Evolutionary conservation across 2,888 invertebrate species (phyloP).

Genomic region (Dascillus cervinus): DNA sequence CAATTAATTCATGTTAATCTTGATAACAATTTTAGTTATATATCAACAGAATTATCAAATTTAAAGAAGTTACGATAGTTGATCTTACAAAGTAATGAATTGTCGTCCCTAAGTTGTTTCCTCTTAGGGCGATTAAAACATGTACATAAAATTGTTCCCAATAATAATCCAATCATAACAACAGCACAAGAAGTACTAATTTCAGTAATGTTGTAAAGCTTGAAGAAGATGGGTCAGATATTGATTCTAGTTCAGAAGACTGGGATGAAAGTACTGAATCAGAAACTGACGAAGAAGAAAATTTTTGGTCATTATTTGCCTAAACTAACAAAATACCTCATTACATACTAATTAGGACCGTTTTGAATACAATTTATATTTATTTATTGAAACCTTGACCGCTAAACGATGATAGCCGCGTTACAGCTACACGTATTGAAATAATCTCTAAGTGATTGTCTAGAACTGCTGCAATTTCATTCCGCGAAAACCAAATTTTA

Average conservation of each 20-base stretch:
- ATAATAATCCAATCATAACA: slow-evolving; percentile 32
- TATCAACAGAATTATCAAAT: slow-evolving; percentile 42
- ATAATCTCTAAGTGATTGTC: too few species aligned
- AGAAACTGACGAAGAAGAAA: slow-evolving; percentile 31
- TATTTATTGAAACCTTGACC: too few species aligned
- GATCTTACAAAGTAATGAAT: slow-evolving; percentile 32
- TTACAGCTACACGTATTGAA: too few species aligned
- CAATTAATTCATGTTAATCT: slow-evolving; percentile 57
- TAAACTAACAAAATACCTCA: slow-evolving; percentile 33
- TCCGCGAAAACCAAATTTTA: too few species aligned
- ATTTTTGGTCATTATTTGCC: slow-evolving; percentile 28
- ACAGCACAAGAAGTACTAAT: slow-evolving; percentile 17
- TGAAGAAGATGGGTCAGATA: slow-evolving; percentile 18
- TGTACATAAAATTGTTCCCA: slow-evolving; percentile 32
- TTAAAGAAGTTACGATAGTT: slow-evolving; percentile 31
- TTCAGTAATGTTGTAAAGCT: slow-evolving; percentile 27
- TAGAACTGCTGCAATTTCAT: too few species aligned
- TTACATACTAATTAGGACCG: slow-evolving; percentile 24
- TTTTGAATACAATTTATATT: too few species aligned
- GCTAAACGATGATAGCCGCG: too few species aligned
- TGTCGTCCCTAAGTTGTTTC: slow-evolving; percentile 28
- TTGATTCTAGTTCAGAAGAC: slow-evolving; percentile 30
- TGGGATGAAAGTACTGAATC: slow-evolving; percentile 36
- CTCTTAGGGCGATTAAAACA: slow-evolving; percentile 27
- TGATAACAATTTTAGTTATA: slow-evolving; percentile 43